Base-by-base conservation (phyloP, 2,888 invertebrate genomes). In the Nematopogon swammerdamellus region DNA sequence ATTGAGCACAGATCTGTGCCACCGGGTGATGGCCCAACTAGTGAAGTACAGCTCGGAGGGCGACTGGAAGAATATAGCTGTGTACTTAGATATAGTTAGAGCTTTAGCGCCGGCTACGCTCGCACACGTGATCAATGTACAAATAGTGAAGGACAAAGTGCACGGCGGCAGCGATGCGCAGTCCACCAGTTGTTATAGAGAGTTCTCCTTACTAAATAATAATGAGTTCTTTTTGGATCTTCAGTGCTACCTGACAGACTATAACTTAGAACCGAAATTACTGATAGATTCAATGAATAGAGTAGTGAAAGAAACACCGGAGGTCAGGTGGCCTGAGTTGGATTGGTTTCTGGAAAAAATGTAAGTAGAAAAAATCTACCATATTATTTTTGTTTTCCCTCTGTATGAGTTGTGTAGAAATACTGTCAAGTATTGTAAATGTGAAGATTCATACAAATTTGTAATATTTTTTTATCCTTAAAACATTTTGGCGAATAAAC, bases 291-390 rank as follows among this genome's bases (percentile, higher is more conserved):
- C 84, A 47, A 88, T 88, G 73, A 85, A 86, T 67, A 75, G 75
- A 58, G 74, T 82, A 56, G 64, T 84, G 50, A 73, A 72, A 55
- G 79, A 84, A 58, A 81, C 86, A 53, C 77, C 81, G 5, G 80
- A 84, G 55, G 82, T 84, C 53, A 82, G 84, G 57, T 92, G 92
- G 91, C 65, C 81, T 11, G 86, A 88, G 63, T 72, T 89, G 53
- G 83, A 84, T 51, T 92, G 91, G 88, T 75, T 87, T 60, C 72
- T 82, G 16, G 71, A 80, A 61, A 80, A 81, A 63, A 72, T 84
- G 88, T 88, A 66, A 82, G 84, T 81, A 53, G 36, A 3, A 14
- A 36, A 25, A 14, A 36, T 25, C 25, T n/a, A n/a, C n/a, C n/a
- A n/a, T n/a, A n/a, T n/a, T n/a, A n/a, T n/a, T n/a, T n/a, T n/a